phyloP scores from a whole-genome alignment of 2,113 vertebrate genomes.

The Capra hircus region DNA sequence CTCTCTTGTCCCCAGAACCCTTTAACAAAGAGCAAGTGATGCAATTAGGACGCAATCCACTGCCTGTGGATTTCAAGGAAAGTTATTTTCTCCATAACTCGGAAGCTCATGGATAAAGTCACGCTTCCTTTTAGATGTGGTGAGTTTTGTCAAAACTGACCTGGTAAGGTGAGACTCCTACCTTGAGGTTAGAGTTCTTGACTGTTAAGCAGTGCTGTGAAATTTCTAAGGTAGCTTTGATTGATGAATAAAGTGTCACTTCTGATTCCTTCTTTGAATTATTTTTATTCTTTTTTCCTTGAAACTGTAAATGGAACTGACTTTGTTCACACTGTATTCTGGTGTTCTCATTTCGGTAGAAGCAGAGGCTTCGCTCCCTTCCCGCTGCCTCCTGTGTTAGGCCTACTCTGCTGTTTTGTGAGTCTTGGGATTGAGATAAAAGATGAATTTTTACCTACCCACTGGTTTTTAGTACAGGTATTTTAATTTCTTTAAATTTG shows the following conservation, averaged over 20 bases:
- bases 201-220: not conserved
- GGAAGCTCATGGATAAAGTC: not conserved
- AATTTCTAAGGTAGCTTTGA: not conserved
- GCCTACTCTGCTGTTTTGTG: not conserved
- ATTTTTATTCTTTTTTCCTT: constrained; percentile 9
- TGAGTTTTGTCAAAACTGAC: not conserved
- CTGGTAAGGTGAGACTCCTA: not conserved
- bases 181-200: not conserved
- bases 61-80: constrained; percentile 31
- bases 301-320: not conserved
- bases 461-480: not conserved
- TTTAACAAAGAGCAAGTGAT: constrained; percentile 53
- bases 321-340: not conserved
- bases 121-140: not conserved
- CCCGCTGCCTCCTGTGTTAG: not conserved
- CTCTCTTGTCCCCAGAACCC: not conserved
- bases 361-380: not conserved
- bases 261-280: not conserved
- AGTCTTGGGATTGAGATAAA: not conserved
- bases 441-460: not conserved
- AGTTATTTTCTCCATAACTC: not conserved
- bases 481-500: constrained; percentile 18
- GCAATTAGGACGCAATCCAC: constrained; percentile 18
- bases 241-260: not conserved
- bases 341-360: not conserved